Evolutionary conservation across 2,113 vertebrate genomes (phyloP).

Genomic region (Mirounga angustirostris): DNA sequence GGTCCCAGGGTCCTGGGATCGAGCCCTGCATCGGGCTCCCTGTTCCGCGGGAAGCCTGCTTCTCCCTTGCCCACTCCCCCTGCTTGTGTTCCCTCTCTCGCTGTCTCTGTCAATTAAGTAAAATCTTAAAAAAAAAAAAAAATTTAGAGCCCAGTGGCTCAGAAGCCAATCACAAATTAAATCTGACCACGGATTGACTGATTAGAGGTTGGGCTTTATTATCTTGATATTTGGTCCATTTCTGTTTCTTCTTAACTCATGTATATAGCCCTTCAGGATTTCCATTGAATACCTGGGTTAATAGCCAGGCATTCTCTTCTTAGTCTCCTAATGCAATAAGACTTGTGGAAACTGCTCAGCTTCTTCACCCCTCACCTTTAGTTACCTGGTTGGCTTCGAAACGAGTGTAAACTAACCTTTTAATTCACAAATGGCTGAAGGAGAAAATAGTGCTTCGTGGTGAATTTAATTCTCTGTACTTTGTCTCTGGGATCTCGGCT

Average conservation of each 20-base stretch:
- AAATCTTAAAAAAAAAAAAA: background rate
- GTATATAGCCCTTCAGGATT: background rate
- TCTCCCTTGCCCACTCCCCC: too few species aligned
- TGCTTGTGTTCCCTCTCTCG: too few species aligned
- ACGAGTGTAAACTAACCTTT: background rate
- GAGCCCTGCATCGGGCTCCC: too few species aligned
- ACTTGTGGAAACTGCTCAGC: background rate
- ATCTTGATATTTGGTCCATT: background rate
- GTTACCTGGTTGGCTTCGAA: background rate
- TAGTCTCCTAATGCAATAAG: background rate
- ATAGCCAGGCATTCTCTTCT: background rate
- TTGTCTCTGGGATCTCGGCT: background rate
- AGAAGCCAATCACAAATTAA: background rate
- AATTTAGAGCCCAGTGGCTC: background rate
- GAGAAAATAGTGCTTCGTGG: background rate
- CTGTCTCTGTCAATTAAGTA: too few species aligned
- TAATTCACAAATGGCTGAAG: background rate
- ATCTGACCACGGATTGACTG: background rate
- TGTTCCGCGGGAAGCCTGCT: too few species aligned
- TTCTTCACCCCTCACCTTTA: background rate
- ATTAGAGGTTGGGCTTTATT: background rate
- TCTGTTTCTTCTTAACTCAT: background rate
- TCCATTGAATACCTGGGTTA: background rate
- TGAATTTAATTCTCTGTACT: background rate
- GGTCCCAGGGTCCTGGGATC: too few species aligned